Evolutionary conservation across 2,113 vertebrate genomes (phyloP).

Genomic region (Aegithalos caudatus): DNA sequence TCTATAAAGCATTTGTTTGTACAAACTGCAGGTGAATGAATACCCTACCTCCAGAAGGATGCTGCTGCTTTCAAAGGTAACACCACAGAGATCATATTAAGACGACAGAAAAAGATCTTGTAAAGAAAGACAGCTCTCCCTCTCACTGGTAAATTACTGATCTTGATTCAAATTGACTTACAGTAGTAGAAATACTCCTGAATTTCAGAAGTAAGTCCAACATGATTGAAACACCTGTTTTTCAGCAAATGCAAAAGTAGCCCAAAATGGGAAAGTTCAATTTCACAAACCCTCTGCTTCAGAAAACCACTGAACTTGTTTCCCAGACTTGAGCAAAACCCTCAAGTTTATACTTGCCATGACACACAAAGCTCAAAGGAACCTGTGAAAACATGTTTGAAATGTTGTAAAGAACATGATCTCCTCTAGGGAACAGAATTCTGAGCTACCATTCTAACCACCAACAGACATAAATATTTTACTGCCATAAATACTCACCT

Average conservation of each 20-base stretch:
- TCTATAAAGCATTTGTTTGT: not conserved
- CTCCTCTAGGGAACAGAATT: not conserved
- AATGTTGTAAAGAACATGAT: not conserved
- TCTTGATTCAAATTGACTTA: not conserved
- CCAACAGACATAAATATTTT: not conserved
- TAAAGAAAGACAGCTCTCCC: not conserved
- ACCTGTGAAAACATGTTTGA: not conserved
- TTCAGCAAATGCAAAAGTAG: not conserved
- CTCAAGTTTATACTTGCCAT: not conserved
- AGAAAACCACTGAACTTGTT: not conserved
- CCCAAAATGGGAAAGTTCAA: not conserved
- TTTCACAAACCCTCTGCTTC: not conserved
- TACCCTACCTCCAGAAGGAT: not conserved
- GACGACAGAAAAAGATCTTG: not conserved
- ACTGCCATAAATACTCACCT: constrained; percentile 72
- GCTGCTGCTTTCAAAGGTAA: not conserved
- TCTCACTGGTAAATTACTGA: not conserved
- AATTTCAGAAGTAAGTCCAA: not conserved
- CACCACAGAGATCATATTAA: not conserved
- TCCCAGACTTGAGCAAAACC: not conserved
- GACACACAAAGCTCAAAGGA: not conserved
- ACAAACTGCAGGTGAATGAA: not conserved
- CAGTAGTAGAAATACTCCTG: not conserved
- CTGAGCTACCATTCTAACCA: not conserved
- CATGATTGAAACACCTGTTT: not conserved